Percentiles rank a stretch among this genome's conserved stretches.
These are phyloP conservation scores for Linepithema humile DNA, from an alignment of 1,140 invertebrate genomes.

Conservation along the genomic window DNA sequence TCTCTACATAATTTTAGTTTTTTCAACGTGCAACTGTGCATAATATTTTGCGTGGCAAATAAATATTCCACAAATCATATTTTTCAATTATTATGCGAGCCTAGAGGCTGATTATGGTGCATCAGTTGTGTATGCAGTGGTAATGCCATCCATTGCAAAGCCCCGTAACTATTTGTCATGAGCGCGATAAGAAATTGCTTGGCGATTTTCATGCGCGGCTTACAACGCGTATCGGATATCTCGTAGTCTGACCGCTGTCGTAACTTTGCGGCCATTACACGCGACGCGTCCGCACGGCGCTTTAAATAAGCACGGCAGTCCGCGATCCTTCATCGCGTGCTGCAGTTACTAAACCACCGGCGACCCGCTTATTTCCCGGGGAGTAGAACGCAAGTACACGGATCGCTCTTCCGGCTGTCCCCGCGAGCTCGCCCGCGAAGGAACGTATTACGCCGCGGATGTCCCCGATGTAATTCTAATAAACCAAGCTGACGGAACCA, in stretches of 20 bases:
- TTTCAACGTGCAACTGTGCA: no score
- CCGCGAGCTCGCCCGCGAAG: neutral
- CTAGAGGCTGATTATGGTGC: neutral
- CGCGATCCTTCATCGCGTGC: slow-evolving; percentile 29
- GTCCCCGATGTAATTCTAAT: slow-evolving; percentile 3
- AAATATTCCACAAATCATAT: slow-evolving; percentile 1
- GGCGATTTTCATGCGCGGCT: slow-evolving; percentile 33
- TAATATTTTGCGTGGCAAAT: neutral
- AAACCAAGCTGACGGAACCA: slow-evolving; percentile 23
- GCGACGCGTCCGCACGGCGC: slow-evolving; percentile 10
- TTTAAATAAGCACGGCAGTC: slow-evolving; percentile 47
- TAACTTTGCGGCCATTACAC: slow-evolving; percentile 43
- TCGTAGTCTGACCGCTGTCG: neutral
- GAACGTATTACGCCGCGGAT: neutral
- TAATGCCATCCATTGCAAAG: neutral
- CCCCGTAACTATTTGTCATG: slow-evolving; percentile 69
- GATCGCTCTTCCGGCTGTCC: neutral
- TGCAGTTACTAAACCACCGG: slow-evolving; percentile 10
- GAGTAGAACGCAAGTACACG: neutral
- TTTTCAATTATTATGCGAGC: neutral
- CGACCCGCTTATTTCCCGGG: neutral
- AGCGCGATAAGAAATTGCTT: slow-evolving; percentile 52
- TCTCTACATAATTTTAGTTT: no score
- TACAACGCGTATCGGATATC: slow-evolving; percentile 38
- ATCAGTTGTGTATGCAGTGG: neutral